These are phyloP conservation scores for Nomada fucata DNA, from an alignment of 2,888 invertebrate species.

Conservation along the genomic window DNA sequence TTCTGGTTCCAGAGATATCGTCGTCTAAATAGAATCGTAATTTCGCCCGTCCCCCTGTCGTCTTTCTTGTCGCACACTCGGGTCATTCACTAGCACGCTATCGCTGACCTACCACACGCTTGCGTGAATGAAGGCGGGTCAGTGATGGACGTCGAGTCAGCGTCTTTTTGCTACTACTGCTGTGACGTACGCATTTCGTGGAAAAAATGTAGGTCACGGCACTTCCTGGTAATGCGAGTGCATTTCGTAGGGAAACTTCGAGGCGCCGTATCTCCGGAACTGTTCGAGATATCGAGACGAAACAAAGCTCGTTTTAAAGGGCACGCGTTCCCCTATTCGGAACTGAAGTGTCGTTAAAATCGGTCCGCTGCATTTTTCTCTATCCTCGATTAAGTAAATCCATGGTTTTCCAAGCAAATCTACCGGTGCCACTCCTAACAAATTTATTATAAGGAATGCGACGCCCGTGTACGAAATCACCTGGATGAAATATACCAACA, in stretches of 20 bases:
- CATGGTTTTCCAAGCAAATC: no score
- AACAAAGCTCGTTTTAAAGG: slow-evolving; percentile 12
- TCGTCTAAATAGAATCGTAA: neutral
- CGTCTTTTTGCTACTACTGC: slow-evolving; percentile 11
- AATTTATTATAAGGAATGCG: no score
- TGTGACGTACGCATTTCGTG: slow-evolving; percentile 10
- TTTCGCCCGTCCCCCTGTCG: neutral
- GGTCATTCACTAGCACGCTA: neutral
- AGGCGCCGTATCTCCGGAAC: neutral
- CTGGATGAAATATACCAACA: no score
- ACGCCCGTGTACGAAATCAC: no score
- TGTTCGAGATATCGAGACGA: neutral
- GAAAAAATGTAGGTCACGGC: slow-evolving; percentile 10
- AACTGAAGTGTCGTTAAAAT: neutral
- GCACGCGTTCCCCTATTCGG: neutral
- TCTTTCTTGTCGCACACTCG: neutral
- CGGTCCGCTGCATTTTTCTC: neutral
- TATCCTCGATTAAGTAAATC: neutral
- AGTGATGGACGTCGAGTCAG: slow-evolving; percentile 3
- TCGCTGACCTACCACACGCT: neutral
- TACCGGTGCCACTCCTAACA: no score
- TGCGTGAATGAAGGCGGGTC: neutral
- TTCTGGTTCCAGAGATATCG: neutral
- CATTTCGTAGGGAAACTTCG: neutral
- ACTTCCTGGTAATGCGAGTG: neutral